A percentile compares a stretch with the other conserved stretches of the same genome.
These are phyloP conservation scores for Lasius platythorax DNA, from an alignment of 2,888 invertebrate species.

Conservation along the genomic window DNA sequence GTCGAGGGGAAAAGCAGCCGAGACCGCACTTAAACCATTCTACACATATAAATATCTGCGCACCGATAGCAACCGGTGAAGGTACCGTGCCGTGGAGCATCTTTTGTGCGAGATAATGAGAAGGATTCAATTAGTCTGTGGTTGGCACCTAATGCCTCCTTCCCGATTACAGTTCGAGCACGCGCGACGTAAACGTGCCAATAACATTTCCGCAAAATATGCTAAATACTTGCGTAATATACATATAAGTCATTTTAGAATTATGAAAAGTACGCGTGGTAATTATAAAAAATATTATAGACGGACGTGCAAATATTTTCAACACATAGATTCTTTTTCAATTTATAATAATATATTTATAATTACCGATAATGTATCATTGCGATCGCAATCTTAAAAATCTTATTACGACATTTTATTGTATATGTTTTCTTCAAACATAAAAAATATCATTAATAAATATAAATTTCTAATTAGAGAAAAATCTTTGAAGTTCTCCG, in stretches of 20 bases:
- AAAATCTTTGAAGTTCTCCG: constrained; percentile 31
- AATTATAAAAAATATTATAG: not conserved
- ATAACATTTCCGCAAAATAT: constrained; percentile 4
- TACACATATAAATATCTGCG: constrained; percentile 7
- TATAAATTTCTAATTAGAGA: constrained; percentile 35
- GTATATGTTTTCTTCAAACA: not conserved
- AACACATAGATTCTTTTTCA: not conserved
- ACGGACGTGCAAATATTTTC: not conserved
- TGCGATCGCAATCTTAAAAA: not conserved
- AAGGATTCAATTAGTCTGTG: constrained; percentile 70
- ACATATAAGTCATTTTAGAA: not conserved
- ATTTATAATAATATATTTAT: not conserved
- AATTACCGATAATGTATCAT: not conserved
- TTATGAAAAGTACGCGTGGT: not conserved
- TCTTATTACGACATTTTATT: not conserved
- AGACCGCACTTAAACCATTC: constrained; percentile 43
- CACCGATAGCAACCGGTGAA: constrained; percentile 32
- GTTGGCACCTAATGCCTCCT: constrained; percentile 62
- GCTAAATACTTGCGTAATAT: not conserved
- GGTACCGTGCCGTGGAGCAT: constrained; percentile 44
- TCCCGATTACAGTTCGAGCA: constrained; percentile 49
- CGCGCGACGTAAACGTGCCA: not conserved
- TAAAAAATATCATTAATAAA: not conserved
- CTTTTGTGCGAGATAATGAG: constrained; percentile 70
- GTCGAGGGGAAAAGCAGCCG: not conserved